These are phyloP conservation scores for Platysteira castanea DNA, from an alignment of 2,113 vertebrate species.

Conservation along the genomic window DNA sequence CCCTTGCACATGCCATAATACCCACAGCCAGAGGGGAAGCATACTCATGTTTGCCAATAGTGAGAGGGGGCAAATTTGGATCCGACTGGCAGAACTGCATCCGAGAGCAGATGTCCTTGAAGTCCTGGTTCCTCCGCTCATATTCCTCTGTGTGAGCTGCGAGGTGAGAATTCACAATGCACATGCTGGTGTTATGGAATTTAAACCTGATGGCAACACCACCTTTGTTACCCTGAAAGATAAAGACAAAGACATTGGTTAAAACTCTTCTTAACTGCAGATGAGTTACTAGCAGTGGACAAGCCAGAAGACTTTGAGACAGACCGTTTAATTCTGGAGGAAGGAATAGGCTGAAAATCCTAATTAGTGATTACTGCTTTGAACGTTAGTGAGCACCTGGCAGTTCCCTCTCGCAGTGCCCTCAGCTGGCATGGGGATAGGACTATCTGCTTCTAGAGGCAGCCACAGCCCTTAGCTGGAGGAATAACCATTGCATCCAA, in stretches of 20 bases:
- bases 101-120: slow-evolving; percentile 90
- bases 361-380: not conserved
- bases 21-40: not conserved
- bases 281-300: not conserved
- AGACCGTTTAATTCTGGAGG: not conserved
- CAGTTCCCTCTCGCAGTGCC: not conserved
- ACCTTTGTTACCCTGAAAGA: slow-evolving; percentile 92
- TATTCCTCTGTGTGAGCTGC: slow-evolving; percentile 91
- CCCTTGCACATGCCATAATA: not conserved
- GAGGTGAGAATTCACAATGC: slow-evolving; percentile 91
- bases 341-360: not conserved
- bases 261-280: not conserved
- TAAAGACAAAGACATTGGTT: not conserved
- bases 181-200: slow-evolving; percentile 91
- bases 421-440: not conserved
- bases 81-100: slow-evolving; percentile 84
- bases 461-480: not conserved
- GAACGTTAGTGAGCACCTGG: not conserved
- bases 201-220: slow-evolving; percentile 91
- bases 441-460: not conserved
- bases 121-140: slow-evolving; percentile 94
- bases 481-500: not conserved
- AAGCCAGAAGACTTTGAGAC: not conserved
- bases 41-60: slow-evolving; percentile 90
- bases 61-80: slow-evolving; percentile 74